Evolutionary conservation across 1,140 invertebrate species (phyloP), one percentile per base, ranked within the genome.

Genomic region (Sycophila sp.): DNA sequence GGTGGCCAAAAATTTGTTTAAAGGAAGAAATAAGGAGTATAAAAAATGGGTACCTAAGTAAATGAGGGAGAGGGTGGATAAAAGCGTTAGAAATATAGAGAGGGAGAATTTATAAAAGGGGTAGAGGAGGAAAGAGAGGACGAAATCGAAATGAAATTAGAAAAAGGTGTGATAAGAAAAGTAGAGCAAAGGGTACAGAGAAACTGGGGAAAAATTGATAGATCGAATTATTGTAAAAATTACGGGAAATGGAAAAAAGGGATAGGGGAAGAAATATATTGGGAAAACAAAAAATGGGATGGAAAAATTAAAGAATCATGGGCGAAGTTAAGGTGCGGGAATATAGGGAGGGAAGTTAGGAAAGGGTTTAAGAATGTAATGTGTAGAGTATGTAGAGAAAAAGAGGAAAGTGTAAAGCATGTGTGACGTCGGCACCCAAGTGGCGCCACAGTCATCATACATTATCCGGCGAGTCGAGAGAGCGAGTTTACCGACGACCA

Each of bases 321-420:
- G 69, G 42, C 63, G 22, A 67, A 51, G 38, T 42, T 71, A 2
- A 66, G 69, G 15, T 74, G 63, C 47, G 69, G 69, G 24, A 74
- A 68, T 53, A 22, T 62, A 26, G 53, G 55, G 3, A 74, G 28
- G 34, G 17, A 13, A 6, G 56, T 55, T n/a, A 66, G 63, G 22
- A 71, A 71, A 42, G 72, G 62, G 56, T 59, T 32, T 51, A 47
- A 17, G 7, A 47, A 22, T 7, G 19, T 7, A 15, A 22, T n/a
- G 19, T n/a, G 42, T 17, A 47, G 42, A 47, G n/a, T 47, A 47
- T 47, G 4, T 22, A n/a, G 42, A 15, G 19, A 47, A n/a, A 17
- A 17, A n/a, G 42, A 17, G n/a, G 42, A 47, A 47, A 47, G 7
- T 11, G 15, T 47, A 17, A 6, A 47, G 19, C 42, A 38, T 15